Evolutionary conservation across 2,888 invertebrate genomes (phyloP), one percentile per base, ranked within the genome.

Genomic region (Troglohyphantes excavatus): DNA sequence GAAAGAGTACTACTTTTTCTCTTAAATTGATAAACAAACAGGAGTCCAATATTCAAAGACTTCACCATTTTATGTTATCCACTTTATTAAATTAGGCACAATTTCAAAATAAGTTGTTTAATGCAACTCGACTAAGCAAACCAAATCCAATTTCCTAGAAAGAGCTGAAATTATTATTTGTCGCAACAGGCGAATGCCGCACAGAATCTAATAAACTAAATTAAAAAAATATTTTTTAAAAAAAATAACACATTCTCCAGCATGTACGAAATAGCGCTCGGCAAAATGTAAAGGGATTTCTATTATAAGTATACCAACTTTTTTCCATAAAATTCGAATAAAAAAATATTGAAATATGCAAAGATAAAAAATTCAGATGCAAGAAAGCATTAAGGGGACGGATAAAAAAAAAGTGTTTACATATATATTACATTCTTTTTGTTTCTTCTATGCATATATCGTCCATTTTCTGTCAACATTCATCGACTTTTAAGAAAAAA

Each of bases 371-470:
- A 53, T 17, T 53, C 53, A 53, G n/a, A 53, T 2, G n/a, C 53
- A 53, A 53, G 53, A 53, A 53, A 5, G 53, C 53, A 53, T 53
- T 53, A 13, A 29, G 63, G 19, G 27, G 29, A 76, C 29, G 61
- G n/a, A 61, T 33, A 27, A 21, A 61, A 61, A 76, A 76, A 76
- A 76, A 2, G 13, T 76, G 76, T 76, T 76, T 76, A 76, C 76
- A 76, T 76, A 76, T 76, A 76, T 76, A 76, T 76, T 61, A 76
- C 29, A 76, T 33, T 59, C 33, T 39, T 63, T 63, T 23, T 76
- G 13, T 53, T 53, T 53, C 53, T 65, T 26, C 19, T 23, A 59
- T 59, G 59, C 59, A 6, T 59, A 33, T 33, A 9, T 17, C 39
- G 39, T 39, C 7, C 53, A 53, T 53, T 53, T 53, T 53, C n/a